Conservation (phyloP, 2,797 vertebrate species). For the Ctenopoma multispine region DNA sequence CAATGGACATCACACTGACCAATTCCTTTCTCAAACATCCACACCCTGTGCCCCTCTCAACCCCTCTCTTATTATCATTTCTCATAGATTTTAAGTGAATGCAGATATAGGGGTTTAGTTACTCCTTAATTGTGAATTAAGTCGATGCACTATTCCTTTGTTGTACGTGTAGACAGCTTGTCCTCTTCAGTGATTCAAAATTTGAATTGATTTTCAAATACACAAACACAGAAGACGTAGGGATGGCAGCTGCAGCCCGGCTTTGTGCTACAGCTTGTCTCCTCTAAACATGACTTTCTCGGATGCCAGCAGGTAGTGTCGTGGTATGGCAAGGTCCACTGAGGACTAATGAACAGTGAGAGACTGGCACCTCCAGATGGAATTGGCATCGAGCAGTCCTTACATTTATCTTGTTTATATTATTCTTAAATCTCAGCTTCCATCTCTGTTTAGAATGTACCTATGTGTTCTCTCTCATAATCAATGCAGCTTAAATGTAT, state of each 20-base stretch:
- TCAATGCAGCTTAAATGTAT: too few relatives aligned
- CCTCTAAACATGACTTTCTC: constrained; percentile 36
- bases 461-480: too few relatives aligned
- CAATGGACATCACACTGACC: too few relatives aligned
- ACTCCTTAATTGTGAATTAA: constrained; percentile 4
- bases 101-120: too few relatives aligned
- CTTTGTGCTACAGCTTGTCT: constrained; percentile 15
- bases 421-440: not conserved
- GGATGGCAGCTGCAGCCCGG: constrained; percentile 4
- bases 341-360: constrained; percentile 58
- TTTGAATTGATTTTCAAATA: constrained; percentile 15
- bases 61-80: too few relatives aligned
- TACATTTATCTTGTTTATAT: not conserved
- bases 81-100: too few relatives aligned
- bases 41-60: too few relatives aligned
- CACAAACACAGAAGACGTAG: constrained; percentile 8
- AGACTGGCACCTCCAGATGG: constrained; percentile 71
- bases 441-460: not conserved
- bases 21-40: too few relatives aligned
- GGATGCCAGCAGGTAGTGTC: constrained; percentile 57
- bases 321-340: constrained; percentile 42
- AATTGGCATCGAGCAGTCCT: constrained; percentile 51
- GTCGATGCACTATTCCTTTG: not conserved
- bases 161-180: not conserved
- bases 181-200: constrained; percentile 6